These are phyloP conservation scores for Emmelina monodactyla DNA, from an alignment of 2,888 invertebrate species.

Conservation along the genomic window DNA sequence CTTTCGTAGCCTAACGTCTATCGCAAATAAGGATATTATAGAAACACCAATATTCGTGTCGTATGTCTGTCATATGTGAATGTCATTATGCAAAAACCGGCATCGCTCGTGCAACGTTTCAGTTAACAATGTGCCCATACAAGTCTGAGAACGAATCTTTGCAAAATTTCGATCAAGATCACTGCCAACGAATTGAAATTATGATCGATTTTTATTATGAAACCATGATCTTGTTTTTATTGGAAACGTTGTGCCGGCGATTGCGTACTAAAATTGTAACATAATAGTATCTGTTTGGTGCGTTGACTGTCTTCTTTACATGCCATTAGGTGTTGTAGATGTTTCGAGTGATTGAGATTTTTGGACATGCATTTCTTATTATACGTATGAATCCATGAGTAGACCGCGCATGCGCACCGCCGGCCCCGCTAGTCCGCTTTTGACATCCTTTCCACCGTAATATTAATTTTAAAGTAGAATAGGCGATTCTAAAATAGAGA, in stretches of 20 bases:
- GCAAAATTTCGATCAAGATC: not conserved
- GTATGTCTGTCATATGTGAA: constrained; percentile 2
- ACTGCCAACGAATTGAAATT: constrained; percentile 1
- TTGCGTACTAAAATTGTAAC: not conserved
- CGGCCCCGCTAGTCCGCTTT: constrained; percentile 51
- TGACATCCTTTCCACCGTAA: constrained; percentile 28
- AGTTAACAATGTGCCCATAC: too few relatives aligned
- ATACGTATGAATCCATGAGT: constrained; percentile 43
- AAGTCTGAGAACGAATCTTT: too few relatives aligned
- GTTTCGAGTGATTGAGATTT: constrained; percentile 49
- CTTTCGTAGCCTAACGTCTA: too few relatives aligned
- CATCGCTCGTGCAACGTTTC: too few relatives aligned
- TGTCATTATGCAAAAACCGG: too few relatives aligned
- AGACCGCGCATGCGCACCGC: constrained; percentile 54
- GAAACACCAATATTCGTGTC: too few relatives aligned
- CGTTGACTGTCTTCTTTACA: constrained; percentile 58
- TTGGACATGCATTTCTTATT: constrained; percentile 59
- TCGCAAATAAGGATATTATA: constrained; percentile 15
- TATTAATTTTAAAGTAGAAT: constrained; percentile 43
- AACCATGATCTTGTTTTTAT: constrained; percentile 17
- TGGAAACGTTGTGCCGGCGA: not conserved
- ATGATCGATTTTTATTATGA: constrained; percentile 14
- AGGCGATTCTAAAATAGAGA: constrained; percentile 39
- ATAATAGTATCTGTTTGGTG: constrained; percentile 38
- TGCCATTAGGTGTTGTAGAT: constrained; percentile 48